Percentiles rank a stretch among this genome's conserved stretches.
These are phyloP conservation scores for Buathra laborator DNA, from an alignment of 2,888 invertebrate genomes.

Conservation along the genomic window DNA sequence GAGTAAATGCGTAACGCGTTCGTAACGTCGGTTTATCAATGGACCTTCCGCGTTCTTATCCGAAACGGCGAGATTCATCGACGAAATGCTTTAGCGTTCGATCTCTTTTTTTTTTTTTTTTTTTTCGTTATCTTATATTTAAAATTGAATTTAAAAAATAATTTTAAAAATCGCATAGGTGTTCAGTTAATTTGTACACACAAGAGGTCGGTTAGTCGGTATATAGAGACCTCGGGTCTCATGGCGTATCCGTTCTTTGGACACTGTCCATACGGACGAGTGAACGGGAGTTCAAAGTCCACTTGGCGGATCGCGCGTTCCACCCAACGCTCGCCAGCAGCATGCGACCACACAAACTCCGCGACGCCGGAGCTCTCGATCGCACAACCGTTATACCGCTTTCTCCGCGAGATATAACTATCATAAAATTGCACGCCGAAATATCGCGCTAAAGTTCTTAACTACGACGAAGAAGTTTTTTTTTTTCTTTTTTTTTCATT, in stretches of 20 bases:
- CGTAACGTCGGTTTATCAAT: conserved; percentile 51
- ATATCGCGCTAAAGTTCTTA: background rate
- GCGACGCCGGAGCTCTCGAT: background rate
- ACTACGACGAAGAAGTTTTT: background rate
- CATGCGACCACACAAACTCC: background rate
- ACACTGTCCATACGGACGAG: conserved; percentile 42
- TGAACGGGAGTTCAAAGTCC: conserved; percentile 68
- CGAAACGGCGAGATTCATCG: conserved; percentile 1
- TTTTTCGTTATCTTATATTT: background rate
- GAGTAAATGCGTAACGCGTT: conserved; percentile 37
- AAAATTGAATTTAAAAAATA: background rate
- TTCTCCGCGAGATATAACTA: conserved; percentile 27
- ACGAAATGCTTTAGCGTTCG: background rate
- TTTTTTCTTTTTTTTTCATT: background rate
- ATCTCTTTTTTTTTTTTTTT: background rate
- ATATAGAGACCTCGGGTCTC: conserved; percentile 27
- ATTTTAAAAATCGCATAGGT: background rate
- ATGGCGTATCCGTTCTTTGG: conserved; percentile 54
- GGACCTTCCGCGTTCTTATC: conserved; percentile 20
- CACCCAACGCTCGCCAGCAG: conserved; percentile 20
- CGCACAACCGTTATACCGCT: conserved; percentile 41
- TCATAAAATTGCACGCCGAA: conserved; percentile 20
- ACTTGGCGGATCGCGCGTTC: conserved; percentile 48
- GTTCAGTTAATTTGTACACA: background rate
- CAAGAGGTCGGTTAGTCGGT: background rate